Percentiles rank a stretch among this genome's conserved stretches.
Conservation (phyloP, 2,888 invertebrate genomes). For the Lochmaea capreae region DNA sequence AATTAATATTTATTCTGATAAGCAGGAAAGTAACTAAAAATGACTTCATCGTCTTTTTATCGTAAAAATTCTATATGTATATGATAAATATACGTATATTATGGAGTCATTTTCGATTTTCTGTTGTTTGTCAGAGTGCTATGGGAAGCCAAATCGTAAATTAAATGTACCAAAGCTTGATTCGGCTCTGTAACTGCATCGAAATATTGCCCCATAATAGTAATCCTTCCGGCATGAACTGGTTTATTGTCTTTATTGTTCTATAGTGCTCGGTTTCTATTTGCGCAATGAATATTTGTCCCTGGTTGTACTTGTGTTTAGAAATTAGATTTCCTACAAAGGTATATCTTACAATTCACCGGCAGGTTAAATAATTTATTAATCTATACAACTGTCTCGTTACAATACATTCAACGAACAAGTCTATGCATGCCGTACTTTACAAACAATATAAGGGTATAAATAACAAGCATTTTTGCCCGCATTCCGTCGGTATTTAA, state of each 20-base stretch:
- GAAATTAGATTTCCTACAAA: constrained; percentile 25
- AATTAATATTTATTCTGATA: too few relatives aligned
- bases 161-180: not conserved
- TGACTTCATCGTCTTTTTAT: too few relatives aligned
- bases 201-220: not conserved
- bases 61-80: too few relatives aligned
- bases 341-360: constrained; percentile 7
- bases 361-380: not conserved
- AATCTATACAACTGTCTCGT: not conserved
- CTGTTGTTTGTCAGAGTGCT: too few relatives aligned
- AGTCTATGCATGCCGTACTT: not conserved
- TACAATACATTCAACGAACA: not conserved
- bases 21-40: too few relatives aligned
- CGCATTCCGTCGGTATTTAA: not conserved
- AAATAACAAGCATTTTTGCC: not conserved
- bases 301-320: constrained; percentile 20
- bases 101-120: too few relatives aligned
- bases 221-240: not conserved
- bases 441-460: not conserved
- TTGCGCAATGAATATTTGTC: constrained; percentile 21
- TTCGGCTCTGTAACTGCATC: not conserved
- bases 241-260: constrained; percentile 18
- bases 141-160: not conserved
- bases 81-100: too few relatives aligned
- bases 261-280: constrained; percentile 11